A percentile compares a stretch with the other conserved stretches of the same genome.
Conservation (phyloP, 2,113 vertebrate species). For the Sprattus sprattus region DNA sequence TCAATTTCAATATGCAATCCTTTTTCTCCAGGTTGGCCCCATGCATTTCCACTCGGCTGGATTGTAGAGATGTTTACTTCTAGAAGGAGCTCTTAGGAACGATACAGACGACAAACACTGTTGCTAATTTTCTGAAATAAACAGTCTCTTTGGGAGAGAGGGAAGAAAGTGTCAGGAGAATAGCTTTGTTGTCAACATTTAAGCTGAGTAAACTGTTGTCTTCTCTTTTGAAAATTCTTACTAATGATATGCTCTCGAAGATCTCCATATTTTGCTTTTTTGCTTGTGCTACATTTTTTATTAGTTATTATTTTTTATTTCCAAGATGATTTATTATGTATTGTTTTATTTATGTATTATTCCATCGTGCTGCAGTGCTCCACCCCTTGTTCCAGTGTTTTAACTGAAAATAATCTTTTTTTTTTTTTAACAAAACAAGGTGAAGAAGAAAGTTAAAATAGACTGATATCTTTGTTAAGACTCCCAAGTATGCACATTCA, state of each 20-base stretch:
- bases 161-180: slow-evolving; percentile 16
- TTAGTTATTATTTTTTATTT: too few relatives aligned
- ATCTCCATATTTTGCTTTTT: background rate
- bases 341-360: too few relatives aligned
- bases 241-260: background rate
- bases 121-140: slow-evolving; percentile 42
- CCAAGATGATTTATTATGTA: too few relatives aligned
- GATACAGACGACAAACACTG: slow-evolving; percentile 27
- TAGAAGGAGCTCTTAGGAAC: slow-evolving; percentile 40
- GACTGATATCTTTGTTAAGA: background rate
- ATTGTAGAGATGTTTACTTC: slow-evolving; percentile 46
- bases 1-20: slow-evolving; percentile 51
- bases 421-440: background rate
- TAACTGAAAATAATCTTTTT: background rate
- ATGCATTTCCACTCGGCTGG: slow-evolving; percentile 36
- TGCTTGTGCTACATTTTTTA: too few relatives aligned
- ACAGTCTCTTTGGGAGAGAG: slow-evolving; percentile 34
- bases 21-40: slow-evolving; percentile 37
- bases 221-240: background rate
- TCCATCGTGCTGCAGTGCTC: too few relatives aligned
- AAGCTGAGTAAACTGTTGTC: background rate
- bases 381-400: background rate
- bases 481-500: background rate
- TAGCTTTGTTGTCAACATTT: slow-evolving; percentile 2
- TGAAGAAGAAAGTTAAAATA: background rate